Evolutionary conservation across 2,113 vertebrate genomes (phyloP).

Genomic region (Pseudopodoces humilis): DNA sequence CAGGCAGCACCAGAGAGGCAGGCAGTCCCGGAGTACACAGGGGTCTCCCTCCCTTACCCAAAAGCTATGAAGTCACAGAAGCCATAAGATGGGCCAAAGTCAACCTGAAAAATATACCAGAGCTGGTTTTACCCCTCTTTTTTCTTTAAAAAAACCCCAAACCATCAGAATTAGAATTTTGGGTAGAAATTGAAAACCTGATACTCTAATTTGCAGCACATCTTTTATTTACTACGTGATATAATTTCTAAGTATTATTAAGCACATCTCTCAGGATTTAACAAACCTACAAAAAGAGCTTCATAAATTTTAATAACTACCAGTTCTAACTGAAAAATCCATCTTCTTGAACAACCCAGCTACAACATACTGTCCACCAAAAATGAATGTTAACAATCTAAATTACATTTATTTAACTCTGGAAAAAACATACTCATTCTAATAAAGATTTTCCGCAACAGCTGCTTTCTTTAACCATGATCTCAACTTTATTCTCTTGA

Average conservation of each 20-base stretch:
- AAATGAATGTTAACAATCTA: not conserved
- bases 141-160: not conserved
- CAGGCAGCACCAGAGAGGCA: not conserved
- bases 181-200: not conserved
- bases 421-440: constrained; percentile 47
- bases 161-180: not conserved
- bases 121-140: too few relatives aligned
- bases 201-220: not conserved
- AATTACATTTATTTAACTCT: constrained; percentile 56
- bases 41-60: not conserved
- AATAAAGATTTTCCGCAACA: constrained; percentile 69
- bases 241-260: not conserved
- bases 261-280: not conserved
- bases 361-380: not conserved
- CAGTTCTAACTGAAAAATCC: not conserved
- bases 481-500: constrained; percentile 67
- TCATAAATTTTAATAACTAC: not conserved
- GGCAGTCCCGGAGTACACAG: accelerated
- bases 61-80: not conserved
- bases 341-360: not conserved
- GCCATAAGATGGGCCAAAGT: not conserved
- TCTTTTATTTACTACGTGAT: not conserved
- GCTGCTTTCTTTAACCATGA: constrained; percentile 73
- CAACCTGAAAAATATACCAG: not conserved
- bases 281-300: not conserved